Conservation (phyloP, 2,797 vertebrate species). For the Apogon talboti region DNA sequence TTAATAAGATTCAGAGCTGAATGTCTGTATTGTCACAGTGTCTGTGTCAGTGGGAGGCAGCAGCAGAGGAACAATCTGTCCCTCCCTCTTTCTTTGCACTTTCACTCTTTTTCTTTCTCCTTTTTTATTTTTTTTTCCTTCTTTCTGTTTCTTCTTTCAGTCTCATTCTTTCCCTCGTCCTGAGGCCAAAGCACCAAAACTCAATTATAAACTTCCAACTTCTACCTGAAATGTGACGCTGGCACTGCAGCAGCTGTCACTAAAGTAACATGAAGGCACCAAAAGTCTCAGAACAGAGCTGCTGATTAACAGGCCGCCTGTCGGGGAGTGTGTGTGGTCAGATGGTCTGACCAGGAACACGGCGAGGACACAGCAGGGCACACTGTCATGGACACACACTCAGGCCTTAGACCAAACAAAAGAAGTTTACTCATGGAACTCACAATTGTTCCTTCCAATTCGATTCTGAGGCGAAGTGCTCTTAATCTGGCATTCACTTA, state of each 20-base stretch:
- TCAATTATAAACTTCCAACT: conserved; percentile 56
- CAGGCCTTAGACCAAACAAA: background rate
- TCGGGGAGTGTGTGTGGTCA: conserved; percentile 35
- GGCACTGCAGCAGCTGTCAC: conserved; percentile 43
- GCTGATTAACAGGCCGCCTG: conserved; percentile 58
- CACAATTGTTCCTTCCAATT: background rate
- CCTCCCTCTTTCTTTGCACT: conserved; percentile 47
- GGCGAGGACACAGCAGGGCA: conserved; percentile 6
- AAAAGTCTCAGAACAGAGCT: conserved; percentile 30
- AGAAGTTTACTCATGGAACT: background rate
- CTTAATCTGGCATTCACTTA: conserved; percentile 1
- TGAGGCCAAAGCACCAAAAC: conserved; percentile 50
- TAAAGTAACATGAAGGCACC: conserved; percentile 43
- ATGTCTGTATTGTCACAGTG: background rate
- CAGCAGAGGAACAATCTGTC: conserved; percentile 9
- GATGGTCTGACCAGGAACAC: conserved; percentile 41
- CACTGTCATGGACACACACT: conserved; percentile 8
- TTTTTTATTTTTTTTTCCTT: conserved; percentile 22
- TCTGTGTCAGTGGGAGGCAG: background rate
- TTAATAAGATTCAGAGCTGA: conserved; percentile 3
- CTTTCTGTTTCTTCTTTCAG: conserved; percentile 35
- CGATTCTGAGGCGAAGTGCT: background rate
- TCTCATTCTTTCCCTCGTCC: conserved; percentile 12
- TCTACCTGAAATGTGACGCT: conserved; percentile 39
- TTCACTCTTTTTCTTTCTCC: conserved; percentile 42